A percentile compares a stretch with the other conserved stretches of the same genome.
phyloP scores from a whole-genome alignment of 2,797 vertebrate genomes.

The Pangasius macronema region DNA sequence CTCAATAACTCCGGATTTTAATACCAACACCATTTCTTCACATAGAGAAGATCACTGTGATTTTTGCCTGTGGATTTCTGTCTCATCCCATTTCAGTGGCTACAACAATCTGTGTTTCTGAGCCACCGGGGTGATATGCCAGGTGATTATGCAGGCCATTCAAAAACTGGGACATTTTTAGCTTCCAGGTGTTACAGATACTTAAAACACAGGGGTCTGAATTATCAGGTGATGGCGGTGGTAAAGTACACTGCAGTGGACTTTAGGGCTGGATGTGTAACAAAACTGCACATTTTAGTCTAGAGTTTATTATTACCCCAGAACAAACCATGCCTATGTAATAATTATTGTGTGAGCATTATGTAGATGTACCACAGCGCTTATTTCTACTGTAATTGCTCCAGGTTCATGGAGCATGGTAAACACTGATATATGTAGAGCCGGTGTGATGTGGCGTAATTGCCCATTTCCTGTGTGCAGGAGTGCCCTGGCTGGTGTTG shows the following conservation, averaged over 20 bases:
- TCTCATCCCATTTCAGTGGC: not conserved
- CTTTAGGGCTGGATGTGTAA: not conserved
- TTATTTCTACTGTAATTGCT: not conserved
- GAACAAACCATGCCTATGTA: not conserved
- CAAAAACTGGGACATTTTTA: conserved; percentile 32
- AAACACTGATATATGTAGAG: not conserved
- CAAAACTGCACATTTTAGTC: not conserved
- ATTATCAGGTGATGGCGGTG: not conserved
- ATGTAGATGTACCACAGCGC: not conserved
- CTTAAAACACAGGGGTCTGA: conserved; percentile 17
- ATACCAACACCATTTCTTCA: not conserved
- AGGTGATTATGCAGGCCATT: conserved; percentile 12
- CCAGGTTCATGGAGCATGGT: not conserved
- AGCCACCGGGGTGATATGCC: conserved; percentile 14
- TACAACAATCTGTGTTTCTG: not conserved
- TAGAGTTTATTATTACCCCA: not conserved
- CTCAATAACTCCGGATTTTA: not conserved
- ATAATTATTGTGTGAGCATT: not conserved
- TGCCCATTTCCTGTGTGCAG: conserved; percentile 63
- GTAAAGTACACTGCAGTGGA: not conserved
- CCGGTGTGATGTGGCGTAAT: not conserved
- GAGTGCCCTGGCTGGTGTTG: conserved; percentile 68
- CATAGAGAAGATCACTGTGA: not conserved
- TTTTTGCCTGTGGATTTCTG: conserved; percentile 10
- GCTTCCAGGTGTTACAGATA: conserved; percentile 22